A percentile compares a stretch with the other conserved stretches of the same genome.
Evolutionary conservation across 1,140 invertebrate species (phyloP).

Genomic region (Philotrypesis tridentata): DNA sequence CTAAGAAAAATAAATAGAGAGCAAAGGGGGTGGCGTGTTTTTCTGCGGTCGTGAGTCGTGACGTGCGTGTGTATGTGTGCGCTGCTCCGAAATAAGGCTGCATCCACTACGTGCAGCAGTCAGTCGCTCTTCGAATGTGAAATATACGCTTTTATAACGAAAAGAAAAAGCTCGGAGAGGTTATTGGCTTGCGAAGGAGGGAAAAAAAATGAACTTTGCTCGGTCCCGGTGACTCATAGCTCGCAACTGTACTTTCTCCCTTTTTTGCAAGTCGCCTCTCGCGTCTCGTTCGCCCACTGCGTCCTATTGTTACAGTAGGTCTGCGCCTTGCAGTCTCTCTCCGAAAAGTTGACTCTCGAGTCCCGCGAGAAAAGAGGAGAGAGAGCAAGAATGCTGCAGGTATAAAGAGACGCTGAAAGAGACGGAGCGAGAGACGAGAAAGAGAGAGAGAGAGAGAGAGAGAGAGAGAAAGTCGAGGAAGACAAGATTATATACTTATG

Average conservation of each 20-base stretch:
- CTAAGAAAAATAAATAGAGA: slow-evolving; percentile 19
- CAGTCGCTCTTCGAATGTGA: not conserved
- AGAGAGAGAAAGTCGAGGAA: no score
- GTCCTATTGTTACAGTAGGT: not conserved
- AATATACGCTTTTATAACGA: no score
- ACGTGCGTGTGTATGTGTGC: not conserved
- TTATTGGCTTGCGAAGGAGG: not conserved
- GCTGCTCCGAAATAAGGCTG: not conserved
- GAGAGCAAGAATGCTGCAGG: no score
- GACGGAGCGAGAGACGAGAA: no score
- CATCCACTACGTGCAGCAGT: not conserved
- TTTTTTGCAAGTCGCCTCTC: not conserved
- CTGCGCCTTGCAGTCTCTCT: not conserved
- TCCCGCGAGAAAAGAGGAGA: no score
- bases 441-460: no score
- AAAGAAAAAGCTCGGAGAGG: not conserved
- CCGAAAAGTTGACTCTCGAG: not conserved
- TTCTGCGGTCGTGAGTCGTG: not conserved
- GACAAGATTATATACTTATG: no score
- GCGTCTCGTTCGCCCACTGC: not conserved
- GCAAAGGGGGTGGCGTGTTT: not conserved
- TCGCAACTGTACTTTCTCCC: not conserved
- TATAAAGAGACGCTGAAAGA: no score
- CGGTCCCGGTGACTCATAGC: not conserved
- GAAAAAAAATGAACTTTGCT: not conserved